These are phyloP conservation scores for Meloidogyne exigua DNA, from an alignment of 1,140 invertebrate species.

Conservation along the genomic window DNA sequence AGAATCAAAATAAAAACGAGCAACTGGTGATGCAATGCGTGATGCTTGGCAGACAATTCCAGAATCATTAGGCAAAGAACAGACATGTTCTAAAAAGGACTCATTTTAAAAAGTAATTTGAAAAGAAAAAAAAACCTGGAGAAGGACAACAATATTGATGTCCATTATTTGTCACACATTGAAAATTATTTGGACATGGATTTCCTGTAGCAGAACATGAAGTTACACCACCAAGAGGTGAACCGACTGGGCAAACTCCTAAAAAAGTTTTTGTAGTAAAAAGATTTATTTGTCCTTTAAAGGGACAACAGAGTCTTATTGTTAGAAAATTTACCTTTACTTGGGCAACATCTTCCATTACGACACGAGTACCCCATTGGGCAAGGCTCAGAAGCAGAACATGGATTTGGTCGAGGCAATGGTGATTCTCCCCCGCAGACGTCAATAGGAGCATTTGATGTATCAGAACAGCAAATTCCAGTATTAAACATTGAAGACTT, in stretches of 20 bases:
- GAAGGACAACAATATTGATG: conserved; percentile 60
- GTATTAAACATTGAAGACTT: conserved; percentile 53
- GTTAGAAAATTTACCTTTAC: conserved; percentile 34
- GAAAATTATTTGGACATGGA: conserved; percentile 61
- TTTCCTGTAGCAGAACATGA: conserved; percentile 51
- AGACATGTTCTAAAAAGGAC: conserved; percentile 46
- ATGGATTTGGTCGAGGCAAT: conserved; percentile 52
- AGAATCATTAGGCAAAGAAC: conserved; percentile 37
- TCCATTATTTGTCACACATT: conserved; percentile 59
- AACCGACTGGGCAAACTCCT: conserved; percentile 58
- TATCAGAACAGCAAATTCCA: conserved; percentile 50
- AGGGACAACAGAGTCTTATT: no score
- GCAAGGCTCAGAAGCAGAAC: conserved; percentile 53
- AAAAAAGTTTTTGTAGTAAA: background rate
- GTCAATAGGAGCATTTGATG: conserved; percentile 49
- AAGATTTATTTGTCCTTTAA: background rate
- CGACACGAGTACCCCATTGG: conserved; percentile 54
- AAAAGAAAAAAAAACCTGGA: conserved; percentile 32
- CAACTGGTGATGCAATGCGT: conserved; percentile 40
- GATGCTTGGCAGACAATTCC: conserved; percentile 37
- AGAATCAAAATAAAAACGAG: conserved; percentile 61
- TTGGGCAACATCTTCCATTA: conserved; percentile 58
- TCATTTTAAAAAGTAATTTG: background rate
- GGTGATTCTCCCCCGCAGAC: conserved; percentile 55
- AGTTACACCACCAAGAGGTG: conserved; percentile 57